A percentile compares a stretch with the other conserved stretches of the same genome.
phyloP scores from a whole-genome alignment of 2,888 invertebrate species.

The Orchesella flavescens region DNA sequence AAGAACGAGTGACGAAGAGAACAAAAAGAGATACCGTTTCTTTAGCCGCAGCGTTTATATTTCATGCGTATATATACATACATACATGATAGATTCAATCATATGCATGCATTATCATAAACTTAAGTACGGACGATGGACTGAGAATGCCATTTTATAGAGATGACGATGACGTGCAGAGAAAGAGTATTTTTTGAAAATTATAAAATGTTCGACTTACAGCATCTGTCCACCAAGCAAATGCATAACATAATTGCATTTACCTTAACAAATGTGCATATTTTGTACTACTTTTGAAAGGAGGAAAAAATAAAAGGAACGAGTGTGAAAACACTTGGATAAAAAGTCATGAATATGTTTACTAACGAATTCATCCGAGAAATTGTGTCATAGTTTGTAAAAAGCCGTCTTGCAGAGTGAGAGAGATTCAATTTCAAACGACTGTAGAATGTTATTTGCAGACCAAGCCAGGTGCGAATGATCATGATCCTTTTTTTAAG shows the following conservation, averaged over 20 bases:
- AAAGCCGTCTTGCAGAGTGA: conserved; percentile 4
- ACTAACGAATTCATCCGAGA: conserved; percentile 50
- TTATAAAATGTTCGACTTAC: background rate
- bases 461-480: background rate
- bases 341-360: conserved; percentile 20
- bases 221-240: conserved; percentile 24
- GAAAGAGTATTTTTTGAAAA: background rate
- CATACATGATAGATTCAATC: background rate
- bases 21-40: conserved; percentile 43
- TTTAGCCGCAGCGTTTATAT: conserved; percentile 21
- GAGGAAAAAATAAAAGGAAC: conserved; percentile 12
- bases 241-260: conserved; percentile 2
- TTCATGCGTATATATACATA: background rate
- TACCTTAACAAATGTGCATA: background rate
- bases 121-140: background rate
- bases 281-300: background rate
- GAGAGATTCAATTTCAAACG: conserved; percentile 49
- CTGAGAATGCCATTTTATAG: background rate
- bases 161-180: conserved; percentile 15
- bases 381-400: conserved; percentile 53
- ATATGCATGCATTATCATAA: background rate
- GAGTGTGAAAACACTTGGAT: conserved; percentile 3
- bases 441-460: conserved; percentile 13
- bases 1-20: background rate
- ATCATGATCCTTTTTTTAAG: background rate